A percentile compares a stretch with the other conserved stretches of the same genome.
phyloP scores from a whole-genome alignment of 2,113 vertebrate genomes.

The Onychorhynchus coronatus region DNA sequence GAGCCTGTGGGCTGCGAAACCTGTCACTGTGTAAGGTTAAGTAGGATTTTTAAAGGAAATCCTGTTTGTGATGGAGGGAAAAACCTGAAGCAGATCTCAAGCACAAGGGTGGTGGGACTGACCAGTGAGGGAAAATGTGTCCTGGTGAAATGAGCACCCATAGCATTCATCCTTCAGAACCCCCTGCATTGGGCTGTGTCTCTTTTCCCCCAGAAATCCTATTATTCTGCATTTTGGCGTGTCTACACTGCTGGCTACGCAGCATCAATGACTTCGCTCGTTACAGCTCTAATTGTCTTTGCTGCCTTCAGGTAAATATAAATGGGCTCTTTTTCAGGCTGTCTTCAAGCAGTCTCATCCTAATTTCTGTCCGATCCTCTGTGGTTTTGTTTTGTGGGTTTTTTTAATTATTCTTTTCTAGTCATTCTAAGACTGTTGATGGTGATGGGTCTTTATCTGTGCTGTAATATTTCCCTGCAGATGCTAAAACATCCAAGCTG shows the following conservation, averaged over 20 bases:
- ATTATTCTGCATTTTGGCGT: slow-evolving; percentile 71
- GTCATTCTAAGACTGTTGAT: background rate
- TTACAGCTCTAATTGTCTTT: slow-evolving; percentile 71
- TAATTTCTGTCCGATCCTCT: background rate
- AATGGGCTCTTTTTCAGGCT: background rate
- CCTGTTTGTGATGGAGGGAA: background rate
- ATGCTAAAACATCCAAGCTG: background rate
- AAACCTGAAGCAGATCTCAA: background rate
- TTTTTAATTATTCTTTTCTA: background rate
- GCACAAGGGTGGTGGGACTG: background rate
- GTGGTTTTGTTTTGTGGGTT: background rate
- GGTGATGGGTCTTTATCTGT: background rate
- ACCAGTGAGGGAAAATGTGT: background rate
- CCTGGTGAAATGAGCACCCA: background rate
- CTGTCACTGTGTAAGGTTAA: background rate
- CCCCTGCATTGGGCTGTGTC: background rate
- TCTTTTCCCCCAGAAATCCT: slow-evolving; percentile 60
- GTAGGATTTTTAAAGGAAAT: background rate
- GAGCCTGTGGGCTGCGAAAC: background rate
- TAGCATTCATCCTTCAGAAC: background rate
- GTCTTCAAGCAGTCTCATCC: background rate
- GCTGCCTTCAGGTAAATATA: slow-evolving; percentile 66
- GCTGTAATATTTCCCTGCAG: background rate
- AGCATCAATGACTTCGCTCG: slow-evolving; percentile 69
- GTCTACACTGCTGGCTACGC: slow-evolving; percentile 77